A percentile compares a stretch with the other conserved stretches of the same genome.
These are phyloP conservation scores for Mohoua ochrocephala DNA, from an alignment of 2,113 vertebrate genomes.

Conservation along the genomic window DNA sequence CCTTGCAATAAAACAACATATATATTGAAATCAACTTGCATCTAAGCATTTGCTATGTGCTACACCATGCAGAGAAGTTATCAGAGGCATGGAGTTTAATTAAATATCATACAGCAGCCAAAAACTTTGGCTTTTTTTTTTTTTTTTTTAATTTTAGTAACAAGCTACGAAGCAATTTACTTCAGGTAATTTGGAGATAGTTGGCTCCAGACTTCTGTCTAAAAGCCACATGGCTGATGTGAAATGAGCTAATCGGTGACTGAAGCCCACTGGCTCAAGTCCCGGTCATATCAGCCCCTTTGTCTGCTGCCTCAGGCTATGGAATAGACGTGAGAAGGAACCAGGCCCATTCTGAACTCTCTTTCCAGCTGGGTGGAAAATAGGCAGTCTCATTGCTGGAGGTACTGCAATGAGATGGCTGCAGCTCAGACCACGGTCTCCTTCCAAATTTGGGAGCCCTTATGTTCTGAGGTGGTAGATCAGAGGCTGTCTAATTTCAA, in stretches of 20 bases:
- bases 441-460: not conserved
- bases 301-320: not conserved
- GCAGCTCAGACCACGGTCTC: not conserved
- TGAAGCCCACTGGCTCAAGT: not conserved
- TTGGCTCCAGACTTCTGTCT: constrained; percentile 22
- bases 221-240: constrained; percentile 11
- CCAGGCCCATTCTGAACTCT: not conserved
- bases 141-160: constrained; percentile 38
- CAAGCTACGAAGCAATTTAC: constrained; percentile 37
- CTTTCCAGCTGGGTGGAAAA: not conserved
- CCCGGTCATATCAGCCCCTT: not conserved
- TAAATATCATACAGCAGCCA: constrained; percentile 26
- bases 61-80: not conserved
- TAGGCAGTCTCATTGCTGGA: not conserved
- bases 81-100: constrained; percentile 34
- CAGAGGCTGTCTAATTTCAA: not conserved
- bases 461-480: not conserved
- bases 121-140: not conserved
- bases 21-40: not conserved
- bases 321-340: not conserved
- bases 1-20: not conserved
- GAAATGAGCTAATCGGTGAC: constrained; percentile 7
- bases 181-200: constrained; percentile 35
- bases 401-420: not conserved
- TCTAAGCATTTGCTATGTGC: not conserved